Evolutionary conservation across 2,797 vertebrate genomes (phyloP), one percentile per base, ranked within the genome.

Genomic region (Pangasius mekongensis): DNA sequence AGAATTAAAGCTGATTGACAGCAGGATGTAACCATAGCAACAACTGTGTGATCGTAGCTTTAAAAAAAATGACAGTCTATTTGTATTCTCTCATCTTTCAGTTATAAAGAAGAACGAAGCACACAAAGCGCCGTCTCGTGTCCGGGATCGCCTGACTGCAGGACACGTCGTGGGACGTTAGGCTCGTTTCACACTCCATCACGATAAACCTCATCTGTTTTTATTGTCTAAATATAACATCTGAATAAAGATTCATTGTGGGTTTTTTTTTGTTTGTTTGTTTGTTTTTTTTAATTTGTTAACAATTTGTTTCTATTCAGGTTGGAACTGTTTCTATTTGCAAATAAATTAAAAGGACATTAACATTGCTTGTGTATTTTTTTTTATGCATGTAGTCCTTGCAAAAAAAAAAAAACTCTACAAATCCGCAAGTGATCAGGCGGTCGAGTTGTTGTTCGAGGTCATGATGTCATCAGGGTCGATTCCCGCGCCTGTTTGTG

Each of bases 291-390:
- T 10, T 39, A 39, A 39, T 39, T 39, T 39, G 39, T 78, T 80
- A 49, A 76, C 24, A 74, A 47, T 54, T n/a, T n/a, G n/a, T n/a
- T 52, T 54, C 14, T 76, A 2, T 47, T 49, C 73, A 49, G 0
- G 4, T 76, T 27, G 20, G 36, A 74, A 47, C 22, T 43, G 33
- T 81, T 73, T 67, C 77, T 77, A 77, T 80, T 84, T 78, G 76
- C 82, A 77, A 78, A 85, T 85, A 85, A 87, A 87, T 30, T 39
- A 58, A 88, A 88, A 30, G 52, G 49, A 69, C 43, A 0, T 5
- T 6, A 11, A 54, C 43, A 10, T 13, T 24, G 43, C 24, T 27
- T 60, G 22, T 27, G 80, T 27, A 4, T 56, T 1, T 56, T 1
- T 56, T 9, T 82, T 62, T 36, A 62, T 64, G 24, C 43, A 20